A percentile compares a stretch with the other conserved stretches of the same genome.
Conservation (phyloP, 1,140 invertebrate species). For the Rhysida immarginata region DNA sequence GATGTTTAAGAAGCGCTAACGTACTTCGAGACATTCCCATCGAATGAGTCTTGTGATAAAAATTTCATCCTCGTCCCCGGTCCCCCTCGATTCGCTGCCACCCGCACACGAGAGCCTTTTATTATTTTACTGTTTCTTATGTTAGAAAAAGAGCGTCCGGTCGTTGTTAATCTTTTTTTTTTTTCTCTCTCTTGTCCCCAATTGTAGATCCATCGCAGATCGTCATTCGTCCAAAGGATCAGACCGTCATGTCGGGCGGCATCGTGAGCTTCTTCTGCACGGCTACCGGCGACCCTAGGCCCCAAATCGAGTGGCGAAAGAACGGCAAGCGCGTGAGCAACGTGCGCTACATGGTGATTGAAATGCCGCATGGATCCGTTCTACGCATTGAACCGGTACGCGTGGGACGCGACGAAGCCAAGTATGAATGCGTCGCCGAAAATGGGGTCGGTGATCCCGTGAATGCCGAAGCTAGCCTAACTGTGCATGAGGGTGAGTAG, state of each 20-base stretch:
- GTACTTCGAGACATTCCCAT: too few species aligned
- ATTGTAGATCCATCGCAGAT: conserved; percentile 76
- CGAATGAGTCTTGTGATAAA: too few species aligned
- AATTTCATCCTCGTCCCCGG: too few species aligned
- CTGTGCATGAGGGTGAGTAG: conserved; percentile 69
- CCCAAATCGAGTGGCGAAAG: conserved; percentile 34
- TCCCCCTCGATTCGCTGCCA: too few species aligned
- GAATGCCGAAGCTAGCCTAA: conserved; percentile 65
- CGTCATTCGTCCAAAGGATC: conserved; percentile 63
- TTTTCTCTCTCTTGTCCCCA: background rate
- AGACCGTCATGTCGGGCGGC: conserved; percentile 72
- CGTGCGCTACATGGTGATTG: conserved; percentile 28
- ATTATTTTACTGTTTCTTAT: background rate
- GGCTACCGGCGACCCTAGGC: conserved; percentile 67
- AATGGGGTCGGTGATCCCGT: conserved; percentile 91
- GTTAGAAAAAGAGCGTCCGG: background rate
- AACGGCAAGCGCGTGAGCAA: conserved; percentile 27
- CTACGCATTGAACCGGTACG: conserved; percentile 84
- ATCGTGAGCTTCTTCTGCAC: conserved; percentile 90
- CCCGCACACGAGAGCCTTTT: background rate
- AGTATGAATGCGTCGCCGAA: conserved; percentile 90
- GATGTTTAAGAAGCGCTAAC: too few species aligned
- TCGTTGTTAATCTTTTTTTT: background rate
- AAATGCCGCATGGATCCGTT: conserved; percentile 52
- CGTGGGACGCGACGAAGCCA: conserved; percentile 62